Percentiles rank a stretch among this genome's conserved stretches.
phyloP scores from a whole-genome alignment of 2,113 vertebrate genomes.

The Pteropus alecto region DNA sequence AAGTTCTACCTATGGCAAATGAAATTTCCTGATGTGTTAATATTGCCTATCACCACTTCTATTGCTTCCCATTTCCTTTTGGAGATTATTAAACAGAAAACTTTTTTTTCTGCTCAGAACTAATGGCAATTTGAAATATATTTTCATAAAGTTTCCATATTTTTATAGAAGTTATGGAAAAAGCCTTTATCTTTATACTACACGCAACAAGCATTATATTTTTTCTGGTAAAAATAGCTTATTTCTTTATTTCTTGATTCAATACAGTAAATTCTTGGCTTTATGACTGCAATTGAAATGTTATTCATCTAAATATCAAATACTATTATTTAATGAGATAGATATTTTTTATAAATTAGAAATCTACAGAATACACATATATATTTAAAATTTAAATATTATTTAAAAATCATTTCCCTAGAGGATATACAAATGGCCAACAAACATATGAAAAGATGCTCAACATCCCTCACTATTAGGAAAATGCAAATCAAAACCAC shows the following conservation, averaged over 20 bases:
- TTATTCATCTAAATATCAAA: background rate
- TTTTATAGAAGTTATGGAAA: background rate
- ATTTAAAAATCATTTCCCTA: background rate
- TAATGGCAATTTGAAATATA: conserved; percentile 15
- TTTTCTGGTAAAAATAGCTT: background rate
- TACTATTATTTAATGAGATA: background rate
- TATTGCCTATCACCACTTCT: background rate
- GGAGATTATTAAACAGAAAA: conserved; percentile 20
- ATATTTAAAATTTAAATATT: background rate
- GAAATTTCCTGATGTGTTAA: conserved; percentile 21
- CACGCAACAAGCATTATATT: background rate
- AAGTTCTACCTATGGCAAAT: background rate
- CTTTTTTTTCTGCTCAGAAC: conserved; percentile 13
- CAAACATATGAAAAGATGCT: too few species aligned
- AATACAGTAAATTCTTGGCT: background rate
- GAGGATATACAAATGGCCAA: too few species aligned
- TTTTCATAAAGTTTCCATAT: background rate
- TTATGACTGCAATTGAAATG: background rate
- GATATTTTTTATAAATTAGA: background rate
- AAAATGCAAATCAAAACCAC: too few species aligned
- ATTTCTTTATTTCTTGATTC: conserved; percentile 8
- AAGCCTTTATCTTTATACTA: background rate
- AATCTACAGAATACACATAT: background rate
- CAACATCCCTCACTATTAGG: too few species aligned
- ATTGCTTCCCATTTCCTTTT: background rate